phyloP scores from a whole-genome alignment of 2,797 vertebrate genomes.

The Schizopygopsis pylzovi region DNA sequence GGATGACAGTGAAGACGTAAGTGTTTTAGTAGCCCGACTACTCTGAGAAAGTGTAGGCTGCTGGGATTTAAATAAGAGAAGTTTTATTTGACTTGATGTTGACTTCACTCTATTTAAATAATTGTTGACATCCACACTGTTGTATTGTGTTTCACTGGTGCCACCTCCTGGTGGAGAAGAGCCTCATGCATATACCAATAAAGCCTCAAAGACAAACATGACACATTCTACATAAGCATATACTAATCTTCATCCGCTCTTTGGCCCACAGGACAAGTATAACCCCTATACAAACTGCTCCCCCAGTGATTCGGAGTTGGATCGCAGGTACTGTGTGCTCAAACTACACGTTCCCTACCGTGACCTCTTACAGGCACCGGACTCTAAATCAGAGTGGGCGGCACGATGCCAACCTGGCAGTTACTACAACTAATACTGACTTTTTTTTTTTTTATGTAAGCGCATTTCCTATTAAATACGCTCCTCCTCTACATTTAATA shows the following conservation, averaged over 20 bases:
- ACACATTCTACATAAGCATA: not conserved
- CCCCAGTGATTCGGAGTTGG: conserved; percentile 86
- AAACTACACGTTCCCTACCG: conserved; percentile 81
- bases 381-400: conserved; percentile 73
- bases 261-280: conserved; percentile 82
- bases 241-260: not conserved
- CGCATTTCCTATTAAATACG: not conserved
- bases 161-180: conserved; percentile 64
- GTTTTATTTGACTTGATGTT: conserved; percentile 8
- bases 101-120: too few relatives aligned
- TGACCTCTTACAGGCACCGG: conserved; percentile 75
- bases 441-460: not conserved
- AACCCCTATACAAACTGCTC: conserved; percentile 85
- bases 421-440: conserved; percentile 43
- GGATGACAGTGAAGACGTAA: conserved; percentile 80
- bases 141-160: conserved; percentile 59
- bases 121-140: not conserved
- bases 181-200: not conserved
- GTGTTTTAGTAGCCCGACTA: not conserved
- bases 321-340: conserved; percentile 90
- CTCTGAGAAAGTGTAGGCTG: not conserved
- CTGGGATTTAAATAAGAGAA: not conserved
- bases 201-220: not conserved
- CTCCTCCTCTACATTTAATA: not conserved
- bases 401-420: conserved; percentile 71